Percentiles rank a stretch among this genome's conserved stretches.
Evolutionary conservation across 1,140 invertebrate genomes (phyloP).

Genomic region (Drosophila burlai): DNA sequence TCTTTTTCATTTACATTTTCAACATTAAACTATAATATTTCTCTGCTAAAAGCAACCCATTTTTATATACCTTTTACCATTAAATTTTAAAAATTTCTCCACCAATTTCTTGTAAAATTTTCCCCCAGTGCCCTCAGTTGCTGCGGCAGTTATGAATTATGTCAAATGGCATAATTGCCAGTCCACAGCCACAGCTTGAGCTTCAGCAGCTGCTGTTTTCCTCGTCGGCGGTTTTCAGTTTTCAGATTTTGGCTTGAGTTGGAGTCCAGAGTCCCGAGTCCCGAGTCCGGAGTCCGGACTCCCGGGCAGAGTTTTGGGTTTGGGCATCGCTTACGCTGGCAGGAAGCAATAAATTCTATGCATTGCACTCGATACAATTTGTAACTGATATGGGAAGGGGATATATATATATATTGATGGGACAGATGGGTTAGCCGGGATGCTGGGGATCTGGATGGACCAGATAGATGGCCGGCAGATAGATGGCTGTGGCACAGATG

Average conservation of each 20-base stretch:
- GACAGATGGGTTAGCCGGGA: conserved; percentile 6
- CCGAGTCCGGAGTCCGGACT: not conserved
- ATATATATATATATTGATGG: conserved; percentile 7
- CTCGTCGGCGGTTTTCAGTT: conserved; percentile 50
- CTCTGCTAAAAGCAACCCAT: too few relatives aligned
- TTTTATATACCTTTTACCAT: not conserved
- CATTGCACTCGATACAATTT: conserved; percentile 80
- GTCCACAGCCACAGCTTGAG: conserved; percentile 25
- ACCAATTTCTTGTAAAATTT: not conserved
- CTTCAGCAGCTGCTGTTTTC: conserved; percentile 31
- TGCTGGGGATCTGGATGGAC: conserved; percentile 21
- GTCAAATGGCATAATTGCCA: conserved; percentile 83
- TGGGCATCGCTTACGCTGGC: conserved; percentile 56
- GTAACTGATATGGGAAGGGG: conserved; percentile 56
- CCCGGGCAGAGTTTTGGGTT: conserved; percentile 39
- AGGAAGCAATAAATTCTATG: conserved; percentile 83
- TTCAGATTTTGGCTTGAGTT: conserved; percentile 34
- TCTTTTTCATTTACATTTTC: too few relatives aligned
- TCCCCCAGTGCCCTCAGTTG: conserved; percentile 15
- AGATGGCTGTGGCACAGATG: conserved; percentile 51
- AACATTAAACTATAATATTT: not conserved
- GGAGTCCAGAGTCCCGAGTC: not conserved
- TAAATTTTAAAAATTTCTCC: not conserved
- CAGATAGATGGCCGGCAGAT: conserved; percentile 47
- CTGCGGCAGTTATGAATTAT: conserved; percentile 79